Evolutionary conservation across 2,797 vertebrate genomes (phyloP), one percentile per base, ranked within the genome.

Genomic region (Anableps anableps): DNA sequence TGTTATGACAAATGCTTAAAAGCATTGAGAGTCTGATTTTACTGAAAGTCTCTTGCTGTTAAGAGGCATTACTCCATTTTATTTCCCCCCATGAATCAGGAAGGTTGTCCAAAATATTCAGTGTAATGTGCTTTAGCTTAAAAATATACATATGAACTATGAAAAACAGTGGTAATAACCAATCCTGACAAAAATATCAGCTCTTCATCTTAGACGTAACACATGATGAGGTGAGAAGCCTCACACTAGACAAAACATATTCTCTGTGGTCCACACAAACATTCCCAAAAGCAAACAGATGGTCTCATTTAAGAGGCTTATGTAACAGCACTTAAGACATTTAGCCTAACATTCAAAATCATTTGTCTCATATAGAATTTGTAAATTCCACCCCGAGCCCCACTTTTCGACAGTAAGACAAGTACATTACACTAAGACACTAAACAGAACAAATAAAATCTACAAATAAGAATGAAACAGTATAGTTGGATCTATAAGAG

Each of bases 301-400:
- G 74, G 83, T 87, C 60, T 88, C 78, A 71, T 89, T 84, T 87
- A 85, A 86, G 81, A 88, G 82, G 50, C 73, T 91, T 91, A 82
- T 13, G 84, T 64, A 93, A 90, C 79, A 85, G 72, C 85, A 88
- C 87, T 90, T 84, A 85, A 80, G 68, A 91, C 83, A 81, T 81
- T 91, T 60, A 21, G 4, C n/a, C 53, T 85, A 81, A 83, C 72
- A 68, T 80, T 83, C 58, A 75, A 75, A 87, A 78, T 84, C 21
- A 75, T 85, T 75, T 87, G 86, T 78, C 73, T 75, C 79, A 51
- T 70, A 58, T 19, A 1, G 79, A 83, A 81, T 84, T 87, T 79
- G 51, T 79, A 76, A 88, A 85, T 70, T 70, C 31, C 19, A 78
- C 60, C 82, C 79, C 85, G 72, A 23, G 36, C 38, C 74, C n/a